Percentiles rank a stretch among this genome's conserved stretches.
phyloP scores from a whole-genome alignment of 2,113 vertebrate genomes.

The Pelobates fuscus region DNA sequence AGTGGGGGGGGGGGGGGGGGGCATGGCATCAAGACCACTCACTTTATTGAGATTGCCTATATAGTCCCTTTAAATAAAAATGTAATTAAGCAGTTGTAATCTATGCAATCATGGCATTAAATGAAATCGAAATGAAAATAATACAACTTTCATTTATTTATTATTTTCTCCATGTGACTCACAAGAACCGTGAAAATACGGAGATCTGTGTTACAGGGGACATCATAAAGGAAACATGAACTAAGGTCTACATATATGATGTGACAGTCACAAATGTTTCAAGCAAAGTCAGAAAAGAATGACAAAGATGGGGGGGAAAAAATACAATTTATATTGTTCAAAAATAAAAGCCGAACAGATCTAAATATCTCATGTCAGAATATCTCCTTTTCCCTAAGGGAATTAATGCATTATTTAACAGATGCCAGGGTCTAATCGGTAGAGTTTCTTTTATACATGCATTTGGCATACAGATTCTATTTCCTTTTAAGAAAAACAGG shows the following conservation, averaged over 20 bases:
- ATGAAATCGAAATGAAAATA: too few species aligned
- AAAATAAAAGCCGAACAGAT: constrained; percentile 21
- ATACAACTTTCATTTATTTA: too few species aligned
- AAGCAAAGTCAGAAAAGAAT: neutral
- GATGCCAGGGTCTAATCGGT: constrained; percentile 39
- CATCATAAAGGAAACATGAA: neutral
- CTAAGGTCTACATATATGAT: neutral
- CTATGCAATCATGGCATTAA: too few species aligned
- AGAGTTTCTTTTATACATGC: constrained; percentile 31
- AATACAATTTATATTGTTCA: constrained; percentile 25
- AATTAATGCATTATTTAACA: constrained; percentile 43
- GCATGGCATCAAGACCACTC: too few species aligned
- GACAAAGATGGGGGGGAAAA: neutral
- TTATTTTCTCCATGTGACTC: too few species aligned
- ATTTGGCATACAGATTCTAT: constrained; percentile 24
- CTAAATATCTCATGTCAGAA: constrained; percentile 38
- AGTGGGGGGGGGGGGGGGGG: too few species aligned
- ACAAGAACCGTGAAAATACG: too few species aligned
- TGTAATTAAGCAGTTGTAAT: too few species aligned
- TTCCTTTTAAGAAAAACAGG: constrained; percentile 34
- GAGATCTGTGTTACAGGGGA: too few species aligned
- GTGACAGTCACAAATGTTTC: neutral
- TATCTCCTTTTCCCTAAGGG: constrained; percentile 30
- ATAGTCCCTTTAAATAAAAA: too few species aligned
- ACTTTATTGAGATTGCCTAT: too few species aligned